Conservation (phyloP, 2,888 invertebrate genomes). For the Steinernema carpocapsae region DNA sequence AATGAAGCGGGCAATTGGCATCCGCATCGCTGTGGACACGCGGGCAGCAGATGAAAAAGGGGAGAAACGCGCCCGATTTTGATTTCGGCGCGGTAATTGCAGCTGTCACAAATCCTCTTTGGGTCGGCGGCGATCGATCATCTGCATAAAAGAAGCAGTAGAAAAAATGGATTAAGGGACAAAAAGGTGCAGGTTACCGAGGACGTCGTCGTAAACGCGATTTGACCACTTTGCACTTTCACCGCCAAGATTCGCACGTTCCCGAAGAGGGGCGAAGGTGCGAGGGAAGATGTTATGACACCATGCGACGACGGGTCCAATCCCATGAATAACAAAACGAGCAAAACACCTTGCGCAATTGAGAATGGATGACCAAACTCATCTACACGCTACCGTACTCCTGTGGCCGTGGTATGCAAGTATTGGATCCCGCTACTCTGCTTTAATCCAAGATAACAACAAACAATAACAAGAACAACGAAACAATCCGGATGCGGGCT, state of each 20-base stretch:
- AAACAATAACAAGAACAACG: too few species aligned
- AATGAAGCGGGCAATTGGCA: constrained; percentile 21
- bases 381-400: too few species aligned
- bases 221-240: background rate
- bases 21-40: background rate
- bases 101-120: constrained; percentile 29
- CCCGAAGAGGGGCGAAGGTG: background rate
- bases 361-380: background rate
- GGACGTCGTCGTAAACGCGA: background rate
- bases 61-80: constrained; percentile 10
- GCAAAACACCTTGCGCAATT: background rate
- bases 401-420: too few species aligned
- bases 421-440: too few species aligned
- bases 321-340: background rate
- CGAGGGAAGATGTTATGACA: background rate
- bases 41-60: too few species aligned
- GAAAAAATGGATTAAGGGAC: constrained; percentile 1
- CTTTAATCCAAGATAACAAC: too few species aligned
- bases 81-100: constrained; percentile 20
- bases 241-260: background rate
- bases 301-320: background rate
- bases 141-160: constrained; percentile 16
- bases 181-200: background rate
- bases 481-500: too few species aligned
- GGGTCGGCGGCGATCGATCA: constrained; percentile 1